phyloP scores from a whole-genome alignment of 2,888 invertebrate genomes.

The Cremastinae sp. region DNA sequence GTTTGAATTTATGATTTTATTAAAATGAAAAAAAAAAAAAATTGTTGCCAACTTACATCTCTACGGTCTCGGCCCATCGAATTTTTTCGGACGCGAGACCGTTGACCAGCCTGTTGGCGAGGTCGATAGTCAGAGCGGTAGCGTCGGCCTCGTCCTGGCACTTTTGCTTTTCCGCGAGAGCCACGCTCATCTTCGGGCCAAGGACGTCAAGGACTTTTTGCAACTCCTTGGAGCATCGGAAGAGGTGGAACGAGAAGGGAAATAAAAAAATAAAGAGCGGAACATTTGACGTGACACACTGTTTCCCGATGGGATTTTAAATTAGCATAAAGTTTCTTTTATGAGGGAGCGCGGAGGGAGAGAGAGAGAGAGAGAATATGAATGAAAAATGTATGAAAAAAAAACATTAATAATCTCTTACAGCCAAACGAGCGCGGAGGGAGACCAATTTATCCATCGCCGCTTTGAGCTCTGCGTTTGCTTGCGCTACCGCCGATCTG shows the following conservation, averaged over 20 bases:
- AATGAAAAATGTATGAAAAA: slow-evolving; percentile 16
- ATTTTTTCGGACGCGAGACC: slow-evolving; percentile 96
- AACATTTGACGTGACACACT: too few relatives aligned
- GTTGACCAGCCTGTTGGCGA: slow-evolving; percentile 95
- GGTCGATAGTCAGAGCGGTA: slow-evolving; percentile 92
- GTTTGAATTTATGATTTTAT: too few relatives aligned
- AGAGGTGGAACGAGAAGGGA: too few relatives aligned
- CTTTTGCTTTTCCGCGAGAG: slow-evolving; percentile 91
- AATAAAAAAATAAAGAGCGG: too few relatives aligned
- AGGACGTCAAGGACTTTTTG: slow-evolving; percentile 90
- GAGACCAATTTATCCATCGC: slow-evolving; percentile 90
- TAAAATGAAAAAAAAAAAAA: not conserved
- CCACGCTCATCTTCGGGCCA: slow-evolving; percentile 92
- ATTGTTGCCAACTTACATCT: slow-evolving; percentile 80
- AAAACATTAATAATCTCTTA: slow-evolving; percentile 69
- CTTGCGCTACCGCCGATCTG: slow-evolving; percentile 90
- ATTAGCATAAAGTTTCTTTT: not conserved
- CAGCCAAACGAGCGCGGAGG: slow-evolving; percentile 87
- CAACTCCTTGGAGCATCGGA: slow-evolving; percentile 81
- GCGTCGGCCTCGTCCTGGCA: slow-evolving; percentile 96
- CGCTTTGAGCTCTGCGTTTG: slow-evolving; percentile 91
- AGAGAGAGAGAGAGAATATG: not conserved
- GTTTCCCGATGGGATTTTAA: too few relatives aligned
- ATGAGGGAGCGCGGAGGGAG: not conserved
- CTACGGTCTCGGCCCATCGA: slow-evolving; percentile 88